Percentiles rank a stretch among this genome's conserved stretches.
Conservation (phyloP, 2,113 vertebrate species). For the Ailuropoda melanoleuca region DNA sequence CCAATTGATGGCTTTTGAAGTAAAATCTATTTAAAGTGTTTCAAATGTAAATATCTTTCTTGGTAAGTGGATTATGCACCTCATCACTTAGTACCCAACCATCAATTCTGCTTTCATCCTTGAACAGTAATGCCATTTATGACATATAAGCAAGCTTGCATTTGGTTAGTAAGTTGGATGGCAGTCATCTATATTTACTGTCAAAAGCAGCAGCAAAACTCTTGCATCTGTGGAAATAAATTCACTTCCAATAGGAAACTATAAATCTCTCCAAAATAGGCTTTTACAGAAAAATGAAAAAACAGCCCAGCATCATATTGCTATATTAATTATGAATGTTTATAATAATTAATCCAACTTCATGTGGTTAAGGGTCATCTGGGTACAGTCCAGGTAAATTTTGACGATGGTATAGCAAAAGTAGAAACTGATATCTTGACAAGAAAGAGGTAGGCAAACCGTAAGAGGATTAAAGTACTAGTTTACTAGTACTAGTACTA, state of each 20-base stretch:
- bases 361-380: not conserved
- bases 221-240: conserved; percentile 85
- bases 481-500: not conserved
- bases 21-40: conserved; percentile 81
- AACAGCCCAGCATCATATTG: not conserved
- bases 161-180: conserved; percentile 82
- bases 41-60: conserved; percentile 79
- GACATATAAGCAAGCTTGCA: conserved; percentile 80
- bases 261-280: conserved; percentile 83
- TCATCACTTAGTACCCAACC: conserved; percentile 69
- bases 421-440: not conserved
- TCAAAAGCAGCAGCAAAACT: conserved; percentile 81
- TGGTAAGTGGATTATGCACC: conserved; percentile 70
- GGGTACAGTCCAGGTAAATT: not conserved
- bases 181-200: conserved; percentile 84
- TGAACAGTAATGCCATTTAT: conserved; percentile 81
- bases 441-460: not conserved
- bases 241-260: conserved; percentile 82
- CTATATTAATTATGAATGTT: not conserved
- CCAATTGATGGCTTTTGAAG: conserved; percentile 77
- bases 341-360: not conserved
- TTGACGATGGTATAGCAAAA: not conserved
- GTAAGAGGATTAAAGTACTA: not conserved
- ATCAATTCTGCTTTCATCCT: conserved; percentile 82
- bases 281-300: conserved; percentile 70